Conservation (phyloP, 1,140 invertebrate genomes). For the Agrypnia vestita region DNA sequence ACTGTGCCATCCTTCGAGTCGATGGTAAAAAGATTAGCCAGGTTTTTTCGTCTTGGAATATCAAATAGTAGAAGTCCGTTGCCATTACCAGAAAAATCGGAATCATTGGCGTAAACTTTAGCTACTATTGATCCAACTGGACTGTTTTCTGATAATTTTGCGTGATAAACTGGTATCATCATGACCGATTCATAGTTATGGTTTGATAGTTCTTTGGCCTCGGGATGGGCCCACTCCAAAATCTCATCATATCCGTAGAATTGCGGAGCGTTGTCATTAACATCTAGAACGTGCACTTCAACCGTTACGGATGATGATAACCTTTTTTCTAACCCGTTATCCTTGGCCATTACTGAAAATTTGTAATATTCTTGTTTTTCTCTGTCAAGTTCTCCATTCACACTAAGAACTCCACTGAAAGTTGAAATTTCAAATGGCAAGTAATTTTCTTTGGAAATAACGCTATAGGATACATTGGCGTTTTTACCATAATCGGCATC, state of each 20-base stretch:
- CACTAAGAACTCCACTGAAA: constrained; percentile 82
- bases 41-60: constrained; percentile 76
- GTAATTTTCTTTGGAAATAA: constrained; percentile 75
- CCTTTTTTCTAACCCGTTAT: constrained; percentile 76
- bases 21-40: constrained; percentile 81
- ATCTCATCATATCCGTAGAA: constrained; percentile 83
- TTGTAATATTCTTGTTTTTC: constrained; percentile 82
- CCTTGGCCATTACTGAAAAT: constrained; percentile 83
- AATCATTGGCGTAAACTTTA: constrained; percentile 87
- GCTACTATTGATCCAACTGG: constrained; percentile 80
- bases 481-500: constrained; percentile 86
- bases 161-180: constrained; percentile 81
- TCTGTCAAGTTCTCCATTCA: constrained; percentile 85
- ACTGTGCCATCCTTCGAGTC: constrained; percentile 87
- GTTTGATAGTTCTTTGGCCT: constrained; percentile 69
- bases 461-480: constrained; percentile 82
- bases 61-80: constrained; percentile 86
- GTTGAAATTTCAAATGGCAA: constrained; percentile 84
- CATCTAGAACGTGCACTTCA: constrained; percentile 85
- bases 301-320: constrained; percentile 83
- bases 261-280: constrained; percentile 84
- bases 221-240: constrained; percentile 69
- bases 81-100: constrained; percentile 87
- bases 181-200: constrained; percentile 73
- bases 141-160: constrained; percentile 79